phyloP scores from a whole-genome alignment of 2,797 vertebrate species.

The Paratrypauchen microcephalus region DNA sequence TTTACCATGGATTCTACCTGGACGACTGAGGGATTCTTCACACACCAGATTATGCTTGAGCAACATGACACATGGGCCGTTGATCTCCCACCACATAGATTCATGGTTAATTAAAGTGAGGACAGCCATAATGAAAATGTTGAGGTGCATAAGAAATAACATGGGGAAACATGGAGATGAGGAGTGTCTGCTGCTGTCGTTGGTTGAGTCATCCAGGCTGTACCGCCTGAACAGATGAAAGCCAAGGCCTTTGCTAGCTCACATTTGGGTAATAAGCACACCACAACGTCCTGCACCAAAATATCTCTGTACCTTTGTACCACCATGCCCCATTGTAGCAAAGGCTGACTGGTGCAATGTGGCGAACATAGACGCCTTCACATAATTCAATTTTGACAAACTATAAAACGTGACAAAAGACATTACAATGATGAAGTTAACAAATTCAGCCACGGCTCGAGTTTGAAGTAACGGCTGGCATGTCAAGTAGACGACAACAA shows the following conservation, averaged over 20 bases:
- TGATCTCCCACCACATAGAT: background rate
- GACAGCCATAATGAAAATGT: background rate
- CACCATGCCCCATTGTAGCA: too few relatives aligned
- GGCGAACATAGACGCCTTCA: constrained; percentile 1
- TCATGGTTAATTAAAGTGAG: too few relatives aligned
- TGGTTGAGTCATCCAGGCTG: constrained; percentile 60
- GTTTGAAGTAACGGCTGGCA: constrained; percentile 12
- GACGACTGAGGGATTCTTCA: too few relatives aligned
- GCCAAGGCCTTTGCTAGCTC: constrained; percentile 14
- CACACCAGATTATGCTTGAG: background rate
- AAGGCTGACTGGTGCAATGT: background rate
- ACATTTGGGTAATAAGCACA: background rate
- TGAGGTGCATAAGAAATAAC: background rate
- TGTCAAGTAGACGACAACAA: constrained; percentile 29
- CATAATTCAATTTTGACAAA: constrained; percentile 13
- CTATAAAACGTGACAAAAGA: constrained; percentile 15
- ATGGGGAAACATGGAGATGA: background rate
- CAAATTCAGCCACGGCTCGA: background rate
- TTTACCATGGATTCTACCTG: too few relatives aligned
- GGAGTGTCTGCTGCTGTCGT: background rate
- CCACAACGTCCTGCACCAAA: background rate
- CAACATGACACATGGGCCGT: background rate
- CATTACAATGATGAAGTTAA: constrained; percentile 1
- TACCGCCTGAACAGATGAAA: constrained; percentile 37
- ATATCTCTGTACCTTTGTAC: background rate